These are phyloP conservation scores for Sebastes taczanowskii DNA, from an alignment of 2,797 vertebrate genomes.

Conservation along the genomic window DNA sequence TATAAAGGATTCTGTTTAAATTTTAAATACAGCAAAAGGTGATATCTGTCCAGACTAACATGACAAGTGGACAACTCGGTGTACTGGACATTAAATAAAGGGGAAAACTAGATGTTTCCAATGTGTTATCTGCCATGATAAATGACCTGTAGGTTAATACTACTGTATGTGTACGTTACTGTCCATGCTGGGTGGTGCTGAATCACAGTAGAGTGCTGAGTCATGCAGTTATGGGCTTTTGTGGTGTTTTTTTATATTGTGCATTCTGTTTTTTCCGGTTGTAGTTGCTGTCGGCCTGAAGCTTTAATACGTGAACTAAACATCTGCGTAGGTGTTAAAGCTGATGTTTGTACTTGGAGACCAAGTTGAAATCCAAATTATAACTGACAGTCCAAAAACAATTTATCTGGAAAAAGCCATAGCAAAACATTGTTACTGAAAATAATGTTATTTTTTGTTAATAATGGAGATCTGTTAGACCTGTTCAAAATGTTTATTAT, in stretches of 20 bases:
- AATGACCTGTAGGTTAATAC: background rate
- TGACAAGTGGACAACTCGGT: background rate
- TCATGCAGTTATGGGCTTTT: background rate
- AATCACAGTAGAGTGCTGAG: background rate
- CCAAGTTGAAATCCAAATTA: too few species aligned
- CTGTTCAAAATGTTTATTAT: background rate
- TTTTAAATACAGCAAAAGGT: background rate
- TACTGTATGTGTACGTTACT: background rate
- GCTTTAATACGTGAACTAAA: background rate
- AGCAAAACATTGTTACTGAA: background rate
- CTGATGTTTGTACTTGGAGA: background rate
- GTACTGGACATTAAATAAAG: background rate
- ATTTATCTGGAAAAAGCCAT: background rate
- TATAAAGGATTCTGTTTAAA: too few species aligned
- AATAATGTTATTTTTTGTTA: background rate
- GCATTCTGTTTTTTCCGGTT: background rate
- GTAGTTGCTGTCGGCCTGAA: background rate
- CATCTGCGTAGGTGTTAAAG: background rate
- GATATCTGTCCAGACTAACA: background rate
- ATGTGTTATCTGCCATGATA: background rate
- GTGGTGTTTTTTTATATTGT: background rate
- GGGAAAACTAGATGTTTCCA: background rate
- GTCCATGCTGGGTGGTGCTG: background rate
- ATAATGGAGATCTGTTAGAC: background rate
- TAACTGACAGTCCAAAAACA: background rate